These are phyloP conservation scores for Alethe castanea DNA, from an alignment of 2,113 vertebrate genomes.

Conservation along the genomic window DNA sequence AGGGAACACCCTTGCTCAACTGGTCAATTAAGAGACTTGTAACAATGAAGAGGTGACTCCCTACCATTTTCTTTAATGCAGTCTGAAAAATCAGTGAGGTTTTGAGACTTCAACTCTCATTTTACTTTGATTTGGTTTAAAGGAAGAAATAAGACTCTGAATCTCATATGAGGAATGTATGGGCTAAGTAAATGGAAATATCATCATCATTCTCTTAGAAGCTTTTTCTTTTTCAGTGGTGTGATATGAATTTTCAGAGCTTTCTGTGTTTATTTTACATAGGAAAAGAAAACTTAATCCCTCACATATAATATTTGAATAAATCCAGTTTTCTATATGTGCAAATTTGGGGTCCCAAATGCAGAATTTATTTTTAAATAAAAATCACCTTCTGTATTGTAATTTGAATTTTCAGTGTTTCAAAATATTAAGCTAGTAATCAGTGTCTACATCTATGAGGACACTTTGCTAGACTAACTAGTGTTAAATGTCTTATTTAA, in stretches of 20 bases:
- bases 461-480: not conserved
- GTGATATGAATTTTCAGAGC: not conserved
- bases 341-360: not conserved
- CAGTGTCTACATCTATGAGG: not conserved
- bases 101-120: not conserved
- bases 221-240: not conserved
- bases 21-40: not conserved
- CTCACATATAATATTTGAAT: not conserved
- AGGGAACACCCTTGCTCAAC: not conserved
- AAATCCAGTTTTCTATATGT: not conserved
- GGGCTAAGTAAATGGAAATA: not conserved
- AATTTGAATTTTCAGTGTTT: not conserved
- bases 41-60: not conserved
- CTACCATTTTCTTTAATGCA: not conserved
- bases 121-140: not conserved
- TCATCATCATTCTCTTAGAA: not conserved
- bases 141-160: not conserved
- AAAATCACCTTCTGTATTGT: not conserved
- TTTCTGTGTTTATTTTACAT: not conserved
- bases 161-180: not conserved
- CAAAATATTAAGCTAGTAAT: not conserved
- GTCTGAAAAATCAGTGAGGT: not conserved
- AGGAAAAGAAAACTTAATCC: not conserved
- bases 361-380: not conserved
- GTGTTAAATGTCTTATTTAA: not conserved